Base-by-base conservation (phyloP, 2,888 invertebrate species). In the Isotomurus palustris region DNA sequence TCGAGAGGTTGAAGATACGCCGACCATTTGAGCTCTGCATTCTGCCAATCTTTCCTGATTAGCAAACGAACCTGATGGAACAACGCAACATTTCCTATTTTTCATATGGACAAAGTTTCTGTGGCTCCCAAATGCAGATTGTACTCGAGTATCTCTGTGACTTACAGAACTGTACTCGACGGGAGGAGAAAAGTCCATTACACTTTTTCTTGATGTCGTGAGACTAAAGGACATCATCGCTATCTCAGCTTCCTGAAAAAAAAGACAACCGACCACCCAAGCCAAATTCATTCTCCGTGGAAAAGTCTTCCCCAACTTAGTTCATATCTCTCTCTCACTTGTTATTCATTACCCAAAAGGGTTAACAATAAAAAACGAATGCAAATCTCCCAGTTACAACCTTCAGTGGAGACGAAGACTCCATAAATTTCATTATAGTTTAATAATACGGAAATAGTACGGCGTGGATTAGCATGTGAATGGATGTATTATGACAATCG, bases 161-260 rank as follows among this genome's bases (percentile, higher is more conserved):
- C 62, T 60, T 62, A 69, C 69, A 17, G 65, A 53, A 28, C 67
- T 68, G 36, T 65, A 68, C 41, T 69, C 69, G 0, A 69, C 63
- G 2, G 69, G 64, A 22, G 69, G 67, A 19, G 66, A 64, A 58
- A 66, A 69, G 36, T 63, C 67, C 66, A 69, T 69, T 1, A 61
- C 63, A n/a, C 28, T 50, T 45, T 56, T 48, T 36, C 69, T 49
- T 12, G 25, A 41, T 6, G 55, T 53, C n/a, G 66, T 67, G n/a
- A 53, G 53, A 25, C 66, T 61, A 48, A 69, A 68, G 2, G 65
- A 66, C 66, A 64, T 66, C 21, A 67, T 25, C n/a, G 68, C 68
- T 29, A 68, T 55, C 22, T 66, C 68, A 2, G 60, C 68, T 58
- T 68, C 68, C 68, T 68, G 22, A 8, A 2, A 32, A 4, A 35